These are phyloP conservation scores for Tautogolabrus adspersus DNA, from an alignment of 2,113 vertebrate genomes.

Conservation along the genomic window DNA sequence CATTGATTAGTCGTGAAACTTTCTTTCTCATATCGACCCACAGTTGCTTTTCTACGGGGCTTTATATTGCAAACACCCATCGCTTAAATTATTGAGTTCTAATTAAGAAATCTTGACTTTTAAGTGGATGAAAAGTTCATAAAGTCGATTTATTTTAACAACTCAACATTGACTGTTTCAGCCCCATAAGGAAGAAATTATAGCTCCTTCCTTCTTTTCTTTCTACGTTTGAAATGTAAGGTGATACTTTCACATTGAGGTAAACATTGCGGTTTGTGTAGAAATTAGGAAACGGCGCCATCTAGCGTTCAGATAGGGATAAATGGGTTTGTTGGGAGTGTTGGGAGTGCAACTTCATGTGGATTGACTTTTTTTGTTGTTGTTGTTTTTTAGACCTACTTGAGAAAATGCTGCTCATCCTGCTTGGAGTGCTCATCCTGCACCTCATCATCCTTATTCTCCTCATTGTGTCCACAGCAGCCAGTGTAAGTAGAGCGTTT, in stretches of 20 bases:
- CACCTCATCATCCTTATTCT: slow-evolving; percentile 81
- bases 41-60: background rate
- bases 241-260: slow-evolving; percentile 71
- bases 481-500: slow-evolving; percentile 74
- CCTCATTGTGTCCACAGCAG: slow-evolving; percentile 81
- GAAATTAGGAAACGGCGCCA: slow-evolving; percentile 51
- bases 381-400: slow-evolving; percentile 58
- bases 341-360: background rate
- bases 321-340: background rate
- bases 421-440: slow-evolving; percentile 80
- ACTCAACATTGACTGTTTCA: background rate
- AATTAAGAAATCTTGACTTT: background rate
- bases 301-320: slow-evolving; percentile 53
- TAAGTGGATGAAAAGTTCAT: slow-evolving; percentile 5
- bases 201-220: slow-evolving; percentile 20
- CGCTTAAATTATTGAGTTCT: background rate
- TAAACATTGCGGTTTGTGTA: slow-evolving; percentile 76
- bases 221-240: slow-evolving; percentile 62
- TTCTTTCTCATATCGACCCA: background rate
- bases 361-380: slow-evolving; percentile 6
- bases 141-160: background rate
- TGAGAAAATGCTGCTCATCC: slow-evolving; percentile 82
- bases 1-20: slow-evolving; percentile 10
- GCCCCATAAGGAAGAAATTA: slow-evolving; percentile 29
- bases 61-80: background rate